These are phyloP conservation scores for Sciurus niger DNA, from an alignment of 2,113 vertebrate species.

Conservation along the genomic window DNA sequence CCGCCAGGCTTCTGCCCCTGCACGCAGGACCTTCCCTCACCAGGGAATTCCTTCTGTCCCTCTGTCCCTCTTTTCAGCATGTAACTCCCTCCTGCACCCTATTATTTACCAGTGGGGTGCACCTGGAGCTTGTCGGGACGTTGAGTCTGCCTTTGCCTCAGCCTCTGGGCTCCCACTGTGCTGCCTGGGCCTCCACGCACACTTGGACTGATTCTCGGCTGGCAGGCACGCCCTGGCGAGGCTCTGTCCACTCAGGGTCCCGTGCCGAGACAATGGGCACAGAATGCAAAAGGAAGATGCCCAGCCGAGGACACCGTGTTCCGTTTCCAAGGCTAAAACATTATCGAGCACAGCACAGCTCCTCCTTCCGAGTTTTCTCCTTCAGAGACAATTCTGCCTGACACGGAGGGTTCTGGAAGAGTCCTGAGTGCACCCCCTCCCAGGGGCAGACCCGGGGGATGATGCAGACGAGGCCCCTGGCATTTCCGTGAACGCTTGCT, in stretches of 20 bases:
- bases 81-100: rapidly evolving
- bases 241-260: rapidly evolving
- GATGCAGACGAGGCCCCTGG: rapidly evolving
- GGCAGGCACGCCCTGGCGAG: rapidly evolving
- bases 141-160: rapidly evolving
- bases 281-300: not conserved
- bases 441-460: rapidly evolving
- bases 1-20: not conserved
- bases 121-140: rapidly evolving
- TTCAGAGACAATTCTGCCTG: not conserved
- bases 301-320: not conserved
- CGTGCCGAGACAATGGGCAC: rapidly evolving
- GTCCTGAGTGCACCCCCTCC: rapidly evolving
- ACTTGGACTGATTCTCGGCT: rapidly evolving
- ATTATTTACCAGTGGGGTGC: rapidly evolving
- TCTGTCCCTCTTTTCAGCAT: rapidly evolving
- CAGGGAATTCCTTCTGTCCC: rapidly evolving
- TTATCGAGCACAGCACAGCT: not conserved
- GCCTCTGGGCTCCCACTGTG: rapidly evolving
- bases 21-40: too few relatives aligned
- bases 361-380: not conserved
- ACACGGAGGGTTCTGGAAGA: not conserved
- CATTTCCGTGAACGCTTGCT: rapidly evolving
- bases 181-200: rapidly evolving
- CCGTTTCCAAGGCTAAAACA: not conserved